Evolutionary conservation across 1,140 invertebrate genomes (phyloP).

Genomic region (Drosophila dunni): DNA sequence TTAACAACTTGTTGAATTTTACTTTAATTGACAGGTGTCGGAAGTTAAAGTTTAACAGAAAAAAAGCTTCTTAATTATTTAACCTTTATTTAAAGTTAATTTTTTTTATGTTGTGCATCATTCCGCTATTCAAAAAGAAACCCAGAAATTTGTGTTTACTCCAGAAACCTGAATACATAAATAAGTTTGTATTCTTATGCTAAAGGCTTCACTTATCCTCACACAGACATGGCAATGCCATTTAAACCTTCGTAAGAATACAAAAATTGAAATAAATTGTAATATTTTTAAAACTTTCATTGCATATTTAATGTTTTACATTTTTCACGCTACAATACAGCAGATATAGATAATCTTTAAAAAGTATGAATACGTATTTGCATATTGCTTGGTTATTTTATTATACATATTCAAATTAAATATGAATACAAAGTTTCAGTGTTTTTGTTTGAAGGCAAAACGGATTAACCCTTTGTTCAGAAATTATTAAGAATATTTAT

Average conservation of each 20-base stretch:
- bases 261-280: slow-evolving; percentile 4
- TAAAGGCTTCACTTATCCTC: slow-evolving; percentile 31
- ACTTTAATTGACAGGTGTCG: slow-evolving; percentile 13
- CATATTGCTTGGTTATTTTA: slow-evolving; percentile 14
- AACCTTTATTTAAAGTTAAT: no score
- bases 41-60: slow-evolving; percentile 5
- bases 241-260: slow-evolving; percentile 10
- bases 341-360: slow-evolving; percentile 2
- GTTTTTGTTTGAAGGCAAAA: background rate
- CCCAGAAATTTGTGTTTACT: no score
- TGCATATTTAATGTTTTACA: slow-evolving; percentile 4
- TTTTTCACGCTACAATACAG: slow-evolving; percentile 10
- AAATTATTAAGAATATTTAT: background rate
- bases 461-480: slow-evolving; percentile 19
- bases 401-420: slow-evolving; percentile 2
- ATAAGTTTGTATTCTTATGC: background rate
- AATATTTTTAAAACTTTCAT: slow-evolving; percentile 19
- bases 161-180: slow-evolving; percentile 30
- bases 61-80: background rate
- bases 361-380: slow-evolving; percentile 18
- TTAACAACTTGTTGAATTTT: slow-evolving; percentile 37
- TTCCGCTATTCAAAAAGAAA: no score
- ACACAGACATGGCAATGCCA: slow-evolving; percentile 24
- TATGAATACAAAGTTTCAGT: slow-evolving; percentile 8
- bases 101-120: no score